Evolutionary conservation across 2,113 vertebrate genomes (phyloP).

Genomic region (Anguilla rostrata): DNA sequence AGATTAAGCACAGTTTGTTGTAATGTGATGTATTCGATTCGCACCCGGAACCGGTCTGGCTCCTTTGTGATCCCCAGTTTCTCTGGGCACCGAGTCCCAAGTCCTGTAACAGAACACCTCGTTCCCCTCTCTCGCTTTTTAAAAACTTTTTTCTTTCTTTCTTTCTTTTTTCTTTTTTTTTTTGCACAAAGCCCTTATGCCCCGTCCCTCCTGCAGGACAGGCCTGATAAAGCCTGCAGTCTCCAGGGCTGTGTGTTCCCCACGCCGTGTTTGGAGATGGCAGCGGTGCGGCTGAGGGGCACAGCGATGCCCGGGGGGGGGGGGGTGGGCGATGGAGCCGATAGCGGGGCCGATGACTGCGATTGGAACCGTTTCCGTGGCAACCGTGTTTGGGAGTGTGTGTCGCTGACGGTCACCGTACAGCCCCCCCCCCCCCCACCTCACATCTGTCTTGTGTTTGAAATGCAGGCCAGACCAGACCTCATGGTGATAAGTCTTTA

Average conservation of each 20-base stretch:
- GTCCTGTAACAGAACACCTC: not conserved
- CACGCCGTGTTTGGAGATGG: not conserved
- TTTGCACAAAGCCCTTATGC: not conserved
- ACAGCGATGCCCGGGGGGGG: not conserved
- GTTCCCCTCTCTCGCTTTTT: not conserved
- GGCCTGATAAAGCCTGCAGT: not conserved
- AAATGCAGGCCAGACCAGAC: slow-evolving; percentile 52
- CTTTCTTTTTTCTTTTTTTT: not conserved
- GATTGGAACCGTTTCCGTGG: not conserved
- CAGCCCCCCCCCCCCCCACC: slow-evolving; percentile 28
- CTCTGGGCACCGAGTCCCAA: not conserved
- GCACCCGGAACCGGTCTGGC: not conserved
- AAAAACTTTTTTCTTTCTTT: not conserved
- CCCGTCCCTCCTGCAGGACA: not conserved
- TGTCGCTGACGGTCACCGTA: slow-evolving; percentile 27
- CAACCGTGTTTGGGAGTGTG: not conserved
- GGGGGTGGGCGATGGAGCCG: not conserved
- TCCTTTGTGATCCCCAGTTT: not conserved
- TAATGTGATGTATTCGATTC: not conserved
- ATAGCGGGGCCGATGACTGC: not conserved
- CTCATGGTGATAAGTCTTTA: slow-evolving; percentile 46
- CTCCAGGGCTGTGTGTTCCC: not conserved
- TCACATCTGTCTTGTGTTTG: slow-evolving; percentile 31
- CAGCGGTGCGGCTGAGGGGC: not conserved
- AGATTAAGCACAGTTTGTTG: not conserved